A percentile compares a stretch with the other conserved stretches of the same genome.
These are phyloP conservation scores for Coboldia fuscipes DNA, from an alignment of 1,140 invertebrate species.

Conservation along the genomic window DNA sequence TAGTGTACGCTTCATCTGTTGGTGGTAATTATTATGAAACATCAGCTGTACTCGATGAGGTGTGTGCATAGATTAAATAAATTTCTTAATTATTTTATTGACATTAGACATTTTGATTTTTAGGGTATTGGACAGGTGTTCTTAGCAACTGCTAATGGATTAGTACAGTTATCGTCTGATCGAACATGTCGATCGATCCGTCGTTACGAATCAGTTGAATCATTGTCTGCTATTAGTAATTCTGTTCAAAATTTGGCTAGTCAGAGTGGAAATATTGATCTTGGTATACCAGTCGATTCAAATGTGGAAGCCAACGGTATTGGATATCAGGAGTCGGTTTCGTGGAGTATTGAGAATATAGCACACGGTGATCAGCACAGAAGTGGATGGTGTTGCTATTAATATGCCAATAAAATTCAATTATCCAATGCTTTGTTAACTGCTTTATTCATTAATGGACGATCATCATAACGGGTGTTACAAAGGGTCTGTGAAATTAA, in stretches of 20 bases:
- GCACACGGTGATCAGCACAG: conserved; percentile 33
- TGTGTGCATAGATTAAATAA: no score
- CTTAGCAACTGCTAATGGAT: conserved; percentile 31
- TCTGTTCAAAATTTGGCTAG: neutral
- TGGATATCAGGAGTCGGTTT: conserved; percentile 28
- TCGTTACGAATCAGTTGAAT: conserved; percentile 26
- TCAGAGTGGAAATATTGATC: conserved; percentile 8
- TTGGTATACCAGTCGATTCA: conserved; percentile 19
- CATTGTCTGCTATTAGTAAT: conserved; percentile 11
- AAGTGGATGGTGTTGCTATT: conserved; percentile 30
- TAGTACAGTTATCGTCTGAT: conserved; percentile 26
- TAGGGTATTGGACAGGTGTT: conserved; percentile 50
- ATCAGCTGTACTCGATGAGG: conserved; percentile 55
- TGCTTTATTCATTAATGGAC: no score
- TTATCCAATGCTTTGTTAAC: no score
- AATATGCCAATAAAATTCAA: no score
- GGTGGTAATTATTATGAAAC: conserved; percentile 67
- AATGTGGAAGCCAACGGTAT: conserved; percentile 26
- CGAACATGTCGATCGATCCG: conserved; percentile 22
- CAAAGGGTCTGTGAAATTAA: no score
- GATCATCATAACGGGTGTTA: no score
- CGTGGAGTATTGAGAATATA: conserved; percentile 30
- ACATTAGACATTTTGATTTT: no score
- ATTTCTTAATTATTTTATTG: conserved; percentile 4
- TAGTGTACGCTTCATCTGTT: conserved; percentile 55